These are phyloP conservation scores for Thamnaconus septentrionalis DNA, from an alignment of 2,113 vertebrate genomes.

Conservation along the genomic window DNA sequence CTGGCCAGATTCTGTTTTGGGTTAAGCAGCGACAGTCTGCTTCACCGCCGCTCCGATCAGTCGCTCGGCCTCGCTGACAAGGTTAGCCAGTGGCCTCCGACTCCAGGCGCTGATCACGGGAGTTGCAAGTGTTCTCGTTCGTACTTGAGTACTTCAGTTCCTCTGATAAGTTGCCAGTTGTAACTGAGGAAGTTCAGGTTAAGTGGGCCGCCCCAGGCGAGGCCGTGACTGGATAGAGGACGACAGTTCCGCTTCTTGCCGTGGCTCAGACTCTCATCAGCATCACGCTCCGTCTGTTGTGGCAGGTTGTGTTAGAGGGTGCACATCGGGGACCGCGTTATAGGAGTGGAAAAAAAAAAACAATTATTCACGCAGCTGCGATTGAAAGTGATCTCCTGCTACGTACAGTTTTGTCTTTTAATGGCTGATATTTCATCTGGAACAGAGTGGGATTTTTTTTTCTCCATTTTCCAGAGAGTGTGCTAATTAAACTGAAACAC, in stretches of 20 bases:
- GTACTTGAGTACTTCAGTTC: slow-evolving; percentile 25
- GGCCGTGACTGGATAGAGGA: slow-evolving; percentile 47
- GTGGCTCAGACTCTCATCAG: slow-evolving; percentile 12
- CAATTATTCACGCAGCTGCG: background rate
- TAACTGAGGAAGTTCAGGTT: slow-evolving; percentile 59
- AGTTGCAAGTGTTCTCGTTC: slow-evolving; percentile 34
- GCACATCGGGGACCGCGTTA: background rate
- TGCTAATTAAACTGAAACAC: slow-evolving; percentile 63
- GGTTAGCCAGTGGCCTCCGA: slow-evolving; percentile 23
- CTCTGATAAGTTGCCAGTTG: slow-evolving; percentile 54
- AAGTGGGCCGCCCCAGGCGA: slow-evolving; percentile 56
- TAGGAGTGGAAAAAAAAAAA: background rate
- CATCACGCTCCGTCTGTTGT: slow-evolving; percentile 17
- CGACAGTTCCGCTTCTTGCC: slow-evolving; percentile 28
- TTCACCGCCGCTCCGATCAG: slow-evolving; percentile 18
- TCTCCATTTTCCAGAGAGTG: slow-evolving; percentile 32
- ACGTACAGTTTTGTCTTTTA: background rate
- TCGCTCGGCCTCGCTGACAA: slow-evolving; percentile 29
- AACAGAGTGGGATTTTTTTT: slow-evolving; percentile 7
- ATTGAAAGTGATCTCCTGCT: background rate
- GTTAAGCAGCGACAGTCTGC: slow-evolving; percentile 45
- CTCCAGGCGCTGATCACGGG: slow-evolving; percentile 12
- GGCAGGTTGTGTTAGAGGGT: slow-evolving; percentile 14
- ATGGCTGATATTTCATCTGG: slow-evolving; percentile 23
- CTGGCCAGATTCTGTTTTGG: slow-evolving; percentile 50